Base-by-base conservation (phyloP, 2,113 vertebrate species). In the Lasiurus cinereus region DNA sequence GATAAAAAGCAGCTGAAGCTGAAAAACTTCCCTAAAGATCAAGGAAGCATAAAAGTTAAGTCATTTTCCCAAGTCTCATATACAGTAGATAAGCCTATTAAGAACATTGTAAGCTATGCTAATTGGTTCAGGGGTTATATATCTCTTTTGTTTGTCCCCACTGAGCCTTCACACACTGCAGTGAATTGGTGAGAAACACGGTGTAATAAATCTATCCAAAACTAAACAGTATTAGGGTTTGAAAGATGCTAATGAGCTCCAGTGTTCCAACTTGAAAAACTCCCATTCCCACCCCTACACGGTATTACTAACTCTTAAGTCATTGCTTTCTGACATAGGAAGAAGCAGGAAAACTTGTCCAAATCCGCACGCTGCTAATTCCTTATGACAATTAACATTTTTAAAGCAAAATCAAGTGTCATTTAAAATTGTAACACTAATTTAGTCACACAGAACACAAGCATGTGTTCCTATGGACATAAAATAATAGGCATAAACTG, bases 161-260 rank as follows among this genome's bases (percentile, higher is more conserved):
- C 39, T 95, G 84, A 91, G 85, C 11, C 5, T 96, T 91, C 16
- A 1, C 74, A 77, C 0, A 3, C 72, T 77, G 91, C 54, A 69
- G 52, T 96, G 96, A 96, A 93, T 43, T 77, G 89, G 50, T 36
- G 50, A 95, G 91, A 97, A 93, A 96, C 94, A 94, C 74, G 89
- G 90, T 94, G 83, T 96, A 97, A 97, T 97, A 97, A 97, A 97
- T 97, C 96, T 94, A 93, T 95, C 48, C 46, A 43, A 87, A 97
- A 97, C 87, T 97, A 97, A 96, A 93, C 21, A 83, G 85, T 93
- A 86, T 92, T 92, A 76, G 74, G 66, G 86, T 93, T 93, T 97
- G 96, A 96, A 94, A 96, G 95, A 97, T 97, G 95, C 93, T 94
- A 97, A 96, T 97, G 94, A 96, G 93, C 48, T 50, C 29, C 52